Conservation (phyloP, 2,888 invertebrate species). For the Luperina testacea region DNA sequence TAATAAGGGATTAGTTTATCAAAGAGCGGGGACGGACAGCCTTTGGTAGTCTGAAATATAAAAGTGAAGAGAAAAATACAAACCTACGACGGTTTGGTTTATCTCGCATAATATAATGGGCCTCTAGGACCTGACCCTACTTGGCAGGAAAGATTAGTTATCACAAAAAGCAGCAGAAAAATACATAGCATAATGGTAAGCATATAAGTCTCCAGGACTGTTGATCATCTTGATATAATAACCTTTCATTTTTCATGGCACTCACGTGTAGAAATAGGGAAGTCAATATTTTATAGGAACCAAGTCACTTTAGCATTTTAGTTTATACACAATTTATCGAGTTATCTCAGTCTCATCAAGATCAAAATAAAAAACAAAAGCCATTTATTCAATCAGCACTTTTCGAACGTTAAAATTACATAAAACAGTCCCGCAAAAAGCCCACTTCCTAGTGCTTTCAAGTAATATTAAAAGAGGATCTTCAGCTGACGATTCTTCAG, state of each 20-base stretch:
- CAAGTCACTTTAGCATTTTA: not conserved
- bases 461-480: not conserved
- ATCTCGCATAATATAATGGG: not conserved
- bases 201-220: too few species aligned
- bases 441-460: too few species aligned
- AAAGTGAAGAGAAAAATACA: not conserved
- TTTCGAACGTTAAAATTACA: too few species aligned
- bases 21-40: not conserved
- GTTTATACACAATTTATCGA: too few species aligned
- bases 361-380: too few species aligned
- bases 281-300: not conserved
- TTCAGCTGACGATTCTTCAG: not conserved
- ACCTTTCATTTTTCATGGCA: too few species aligned
- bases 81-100: too few species aligned
- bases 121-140: not conserved
- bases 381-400: too few species aligned
- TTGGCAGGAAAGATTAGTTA: not conserved
- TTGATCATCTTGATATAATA: too few species aligned
- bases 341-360: not conserved
- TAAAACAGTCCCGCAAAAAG: too few species aligned
- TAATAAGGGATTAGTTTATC: conserved; percentile 22
- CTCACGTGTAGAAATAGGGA: not conserved
- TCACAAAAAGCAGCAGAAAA: not conserved
- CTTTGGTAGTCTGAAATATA: not conserved
- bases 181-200: not conserved